Evolutionary conservation across 2,797 vertebrate species (phyloP).

Genomic region (Paguma larvata): DNA sequence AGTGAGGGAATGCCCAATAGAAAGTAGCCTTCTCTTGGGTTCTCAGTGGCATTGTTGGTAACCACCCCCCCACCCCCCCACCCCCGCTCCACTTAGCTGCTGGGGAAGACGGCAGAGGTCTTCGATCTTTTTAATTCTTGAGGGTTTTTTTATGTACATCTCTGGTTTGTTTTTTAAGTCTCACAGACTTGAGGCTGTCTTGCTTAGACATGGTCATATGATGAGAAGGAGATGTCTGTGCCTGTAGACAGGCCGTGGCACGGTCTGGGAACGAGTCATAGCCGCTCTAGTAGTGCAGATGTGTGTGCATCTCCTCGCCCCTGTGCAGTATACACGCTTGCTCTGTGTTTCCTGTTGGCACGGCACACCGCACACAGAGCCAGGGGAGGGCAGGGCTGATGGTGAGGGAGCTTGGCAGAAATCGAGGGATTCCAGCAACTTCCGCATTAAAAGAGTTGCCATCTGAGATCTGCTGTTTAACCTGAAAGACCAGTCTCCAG

Average conservation of each 20-base stretch:
- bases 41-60: too few relatives aligned
- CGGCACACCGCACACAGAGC: accelerated
- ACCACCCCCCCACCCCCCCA: background rate
- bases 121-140: background rate
- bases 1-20: background rate
- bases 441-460: background rate
- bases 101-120: background rate
- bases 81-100: background rate
- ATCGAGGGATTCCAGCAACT: background rate
- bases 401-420: background rate
- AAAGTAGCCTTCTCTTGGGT: background rate
- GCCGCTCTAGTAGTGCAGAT: accelerated
- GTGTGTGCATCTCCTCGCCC: accelerated
- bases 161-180: background rate
- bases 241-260: background rate
- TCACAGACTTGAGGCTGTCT: background rate
- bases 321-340: background rate
- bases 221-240: background rate
- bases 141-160: background rate
- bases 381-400: background rate
- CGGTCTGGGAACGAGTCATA: accelerated
- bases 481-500: background rate
- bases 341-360: background rate
- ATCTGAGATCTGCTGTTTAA: background rate
- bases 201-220: background rate